Conservation (phyloP, 2,113 vertebrate species). For the Hiodon tergisus region DNA sequence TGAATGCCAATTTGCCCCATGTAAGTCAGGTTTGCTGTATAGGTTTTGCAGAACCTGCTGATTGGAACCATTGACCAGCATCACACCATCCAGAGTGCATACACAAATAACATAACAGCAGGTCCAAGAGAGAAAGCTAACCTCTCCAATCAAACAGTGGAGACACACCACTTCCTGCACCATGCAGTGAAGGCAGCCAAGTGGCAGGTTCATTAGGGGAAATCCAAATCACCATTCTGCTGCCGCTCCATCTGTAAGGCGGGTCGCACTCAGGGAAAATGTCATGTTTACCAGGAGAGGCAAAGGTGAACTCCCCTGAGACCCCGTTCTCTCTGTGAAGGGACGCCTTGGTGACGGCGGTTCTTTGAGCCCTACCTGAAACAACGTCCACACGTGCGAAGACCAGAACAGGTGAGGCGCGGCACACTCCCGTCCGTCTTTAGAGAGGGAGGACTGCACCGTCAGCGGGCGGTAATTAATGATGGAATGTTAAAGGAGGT, state of each 20-base stretch:
- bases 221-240: too few species aligned
- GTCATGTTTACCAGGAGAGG: too few species aligned
- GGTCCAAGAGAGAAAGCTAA: constrained; percentile 39
- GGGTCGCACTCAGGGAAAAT: too few species aligned
- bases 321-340: too few species aligned
- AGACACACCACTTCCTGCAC: too few species aligned
- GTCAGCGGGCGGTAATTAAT: constrained; percentile 82
- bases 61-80: constrained; percentile 3
- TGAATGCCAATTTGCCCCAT: constrained; percentile 31
- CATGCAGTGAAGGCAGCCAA: too few species aligned
- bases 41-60: constrained; percentile 29
- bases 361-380: too few species aligned
- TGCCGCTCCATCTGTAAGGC: too few species aligned
- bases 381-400: neutral
- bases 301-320: too few species aligned
- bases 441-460: constrained; percentile 53
- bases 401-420: constrained; percentile 57
- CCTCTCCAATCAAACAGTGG: too few species aligned
- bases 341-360: too few species aligned
- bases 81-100: neutral
- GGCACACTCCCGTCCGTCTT: constrained; percentile 65
- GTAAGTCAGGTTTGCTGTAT: constrained; percentile 36
- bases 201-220: too few species aligned
- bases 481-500: constrained; percentile 76
- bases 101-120: constrained; percentile 32